Percentiles rank a stretch among this genome's conserved stretches.
Evolutionary conservation across 2,888 invertebrate genomes (phyloP).

Genomic region (Chloroclysta siterata): DNA sequence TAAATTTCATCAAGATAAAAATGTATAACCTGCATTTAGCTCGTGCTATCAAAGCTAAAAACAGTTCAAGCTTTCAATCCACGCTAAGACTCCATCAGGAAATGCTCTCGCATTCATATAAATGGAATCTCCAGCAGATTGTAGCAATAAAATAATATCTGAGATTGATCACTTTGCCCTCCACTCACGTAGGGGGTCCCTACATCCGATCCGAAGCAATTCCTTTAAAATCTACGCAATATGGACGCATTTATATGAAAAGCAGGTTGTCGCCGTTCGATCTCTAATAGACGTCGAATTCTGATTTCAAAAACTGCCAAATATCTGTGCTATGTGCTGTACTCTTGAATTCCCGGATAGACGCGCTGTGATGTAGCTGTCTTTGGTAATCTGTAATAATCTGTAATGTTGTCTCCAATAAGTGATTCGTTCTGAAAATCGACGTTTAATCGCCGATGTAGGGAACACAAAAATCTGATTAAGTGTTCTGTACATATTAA

Average conservation of each 20-base stretch:
- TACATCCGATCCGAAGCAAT: slow-evolving; percentile 54
- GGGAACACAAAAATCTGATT: no score
- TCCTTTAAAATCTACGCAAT: slow-evolving; percentile 40
- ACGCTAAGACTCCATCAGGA: slow-evolving; percentile 18
- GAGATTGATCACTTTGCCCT: slow-evolving; percentile 53
- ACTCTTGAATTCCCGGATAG: no score
- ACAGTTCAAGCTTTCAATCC: neutral
- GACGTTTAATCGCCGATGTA: no score
- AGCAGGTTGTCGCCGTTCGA: slow-evolving; percentile 12
- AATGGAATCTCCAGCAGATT: slow-evolving; percentile 33
- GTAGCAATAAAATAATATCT: slow-evolving; percentile 53
- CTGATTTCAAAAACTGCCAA: no score
- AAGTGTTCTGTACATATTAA: no score
- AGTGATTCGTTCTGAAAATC: no score
- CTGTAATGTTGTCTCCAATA: no score
- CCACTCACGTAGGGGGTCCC: slow-evolving; percentile 63
- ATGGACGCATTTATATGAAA: neutral
- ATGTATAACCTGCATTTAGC: no score
- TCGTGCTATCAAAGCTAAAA: neutral
- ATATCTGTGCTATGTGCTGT: no score
- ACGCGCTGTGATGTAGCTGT: no score
- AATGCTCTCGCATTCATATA: slow-evolving; percentile 21
- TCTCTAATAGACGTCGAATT: neutral
- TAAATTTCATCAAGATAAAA: no score
- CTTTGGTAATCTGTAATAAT: no score